Evolutionary conservation across 2,888 invertebrate genomes (phyloP).

Genomic region (Germaria angustata): DNA sequence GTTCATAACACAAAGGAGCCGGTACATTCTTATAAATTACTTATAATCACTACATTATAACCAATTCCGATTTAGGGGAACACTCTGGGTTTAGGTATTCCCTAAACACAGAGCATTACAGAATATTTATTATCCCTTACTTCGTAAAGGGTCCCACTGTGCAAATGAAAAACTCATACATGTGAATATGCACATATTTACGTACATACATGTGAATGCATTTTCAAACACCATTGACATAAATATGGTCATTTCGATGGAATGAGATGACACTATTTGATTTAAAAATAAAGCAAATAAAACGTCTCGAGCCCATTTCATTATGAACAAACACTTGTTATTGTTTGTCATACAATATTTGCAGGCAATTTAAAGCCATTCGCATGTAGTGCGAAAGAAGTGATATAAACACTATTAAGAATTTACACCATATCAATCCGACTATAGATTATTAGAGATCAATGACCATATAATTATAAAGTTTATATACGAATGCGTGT

Average conservation of each 20-base stretch:
- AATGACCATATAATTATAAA: constrained; percentile 43
- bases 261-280: constrained; percentile 2
- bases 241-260: not conserved
- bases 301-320: not conserved
- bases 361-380: not conserved
- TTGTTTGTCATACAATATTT: constrained; percentile 22
- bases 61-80: too few species aligned
- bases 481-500: not conserved
- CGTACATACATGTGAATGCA: too few species aligned
- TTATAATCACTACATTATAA: too few species aligned
- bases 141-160: too few species aligned
- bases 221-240: not conserved
- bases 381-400: not conserved
- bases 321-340: constrained; percentile 37
- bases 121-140: too few species aligned
- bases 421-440: not conserved
- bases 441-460: constrained; percentile 15
- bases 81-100: too few species aligned
- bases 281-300: constrained; percentile 1
- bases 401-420: not conserved
- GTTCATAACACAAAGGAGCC: too few species aligned
- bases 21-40: too few species aligned
- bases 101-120: too few species aligned
- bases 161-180: too few species aligned
- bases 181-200: too few species aligned